phyloP scores from a whole-genome alignment of 2,888 invertebrate species.

The Mythimna vitellina region DNA sequence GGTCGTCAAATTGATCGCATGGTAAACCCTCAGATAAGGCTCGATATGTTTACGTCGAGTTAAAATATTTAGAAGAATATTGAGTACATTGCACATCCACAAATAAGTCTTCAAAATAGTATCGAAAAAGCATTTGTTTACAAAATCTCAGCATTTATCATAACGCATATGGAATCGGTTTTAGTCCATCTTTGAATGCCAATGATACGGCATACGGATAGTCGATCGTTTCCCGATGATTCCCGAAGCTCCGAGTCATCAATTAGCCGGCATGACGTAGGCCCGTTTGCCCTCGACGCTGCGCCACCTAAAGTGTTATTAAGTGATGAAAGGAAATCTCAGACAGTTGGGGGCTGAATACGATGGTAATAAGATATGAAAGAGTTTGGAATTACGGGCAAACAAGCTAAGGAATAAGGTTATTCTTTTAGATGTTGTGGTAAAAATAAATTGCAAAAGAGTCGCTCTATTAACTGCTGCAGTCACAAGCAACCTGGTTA shows the following conservation, averaged over 20 bases:
- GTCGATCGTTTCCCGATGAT: constrained; percentile 55
- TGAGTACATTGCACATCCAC: too few species aligned
- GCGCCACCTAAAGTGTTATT: constrained; percentile 53
- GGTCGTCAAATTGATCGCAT: too few species aligned
- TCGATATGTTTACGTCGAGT: too few species aligned
- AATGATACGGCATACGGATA: constrained; percentile 29
- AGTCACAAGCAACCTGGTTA: background rate
- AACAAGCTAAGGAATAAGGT: background rate
- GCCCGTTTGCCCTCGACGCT: constrained; percentile 52
- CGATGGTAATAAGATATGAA: constrained; percentile 4
- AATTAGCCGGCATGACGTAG: constrained; percentile 75
- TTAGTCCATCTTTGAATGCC: constrained; percentile 60
- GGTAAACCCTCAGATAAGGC: too few species aligned
- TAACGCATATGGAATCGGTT: background rate
- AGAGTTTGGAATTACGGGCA: background rate
- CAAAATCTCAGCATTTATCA: constrained; percentile 33
- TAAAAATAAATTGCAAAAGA: background rate
- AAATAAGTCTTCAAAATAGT: background rate
- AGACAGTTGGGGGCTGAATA: constrained; percentile 5
- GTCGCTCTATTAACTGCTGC: too few species aligned
- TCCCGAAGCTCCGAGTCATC: constrained; percentile 72
- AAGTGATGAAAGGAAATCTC: constrained; percentile 43
- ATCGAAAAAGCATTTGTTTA: background rate
- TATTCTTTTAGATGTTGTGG: background rate
- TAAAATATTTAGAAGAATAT: too few species aligned